Conservation (phyloP, 2,888 invertebrate species). For the Lepidochitona cinerea region DNA sequence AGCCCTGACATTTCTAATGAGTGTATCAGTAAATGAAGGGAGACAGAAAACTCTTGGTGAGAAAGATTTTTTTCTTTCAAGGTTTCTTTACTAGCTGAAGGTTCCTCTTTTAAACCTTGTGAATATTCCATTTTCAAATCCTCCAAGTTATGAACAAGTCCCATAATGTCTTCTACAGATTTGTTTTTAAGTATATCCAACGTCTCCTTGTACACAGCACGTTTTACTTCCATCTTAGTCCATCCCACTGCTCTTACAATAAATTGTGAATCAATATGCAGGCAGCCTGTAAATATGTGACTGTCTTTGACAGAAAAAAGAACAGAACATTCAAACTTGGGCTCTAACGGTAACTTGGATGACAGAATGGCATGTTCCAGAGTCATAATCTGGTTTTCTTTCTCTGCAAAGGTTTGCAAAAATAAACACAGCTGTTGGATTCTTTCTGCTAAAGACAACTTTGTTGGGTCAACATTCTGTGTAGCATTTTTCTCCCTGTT, state of each 20-base stretch:
- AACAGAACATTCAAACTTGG: constrained; percentile 36
- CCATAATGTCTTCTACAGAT: constrained; percentile 47
- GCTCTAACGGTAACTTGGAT: constrained; percentile 45
- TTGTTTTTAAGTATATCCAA: constrained; percentile 40
- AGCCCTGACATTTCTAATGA: too few species aligned
- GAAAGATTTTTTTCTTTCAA: too few species aligned
- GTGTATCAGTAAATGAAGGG: too few species aligned
- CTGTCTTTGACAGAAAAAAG: constrained; percentile 39
- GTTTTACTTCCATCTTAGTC: constrained; percentile 53
- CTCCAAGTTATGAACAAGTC: constrained; percentile 36
- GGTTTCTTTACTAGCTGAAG: background rate
- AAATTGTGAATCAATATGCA: constrained; percentile 43
- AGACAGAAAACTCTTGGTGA: too few species aligned
- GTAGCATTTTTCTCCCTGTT: too few species aligned
- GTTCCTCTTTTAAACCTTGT: background rate
- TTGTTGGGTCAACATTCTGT: constrained; percentile 30
- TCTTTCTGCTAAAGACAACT: constrained; percentile 45
- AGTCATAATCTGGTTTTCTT: constrained; percentile 44
- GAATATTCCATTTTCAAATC: background rate
- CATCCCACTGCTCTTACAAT: constrained; percentile 43
- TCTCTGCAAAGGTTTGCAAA: constrained; percentile 32
- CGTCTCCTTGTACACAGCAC: constrained; percentile 49
- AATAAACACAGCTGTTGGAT: constrained; percentile 26
- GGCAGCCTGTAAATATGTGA: constrained; percentile 47
- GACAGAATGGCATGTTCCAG: constrained; percentile 48